Evolutionary conservation across 1,140 invertebrate genomes (phyloP).

Genomic region (Drosophila subobscura): DNA sequence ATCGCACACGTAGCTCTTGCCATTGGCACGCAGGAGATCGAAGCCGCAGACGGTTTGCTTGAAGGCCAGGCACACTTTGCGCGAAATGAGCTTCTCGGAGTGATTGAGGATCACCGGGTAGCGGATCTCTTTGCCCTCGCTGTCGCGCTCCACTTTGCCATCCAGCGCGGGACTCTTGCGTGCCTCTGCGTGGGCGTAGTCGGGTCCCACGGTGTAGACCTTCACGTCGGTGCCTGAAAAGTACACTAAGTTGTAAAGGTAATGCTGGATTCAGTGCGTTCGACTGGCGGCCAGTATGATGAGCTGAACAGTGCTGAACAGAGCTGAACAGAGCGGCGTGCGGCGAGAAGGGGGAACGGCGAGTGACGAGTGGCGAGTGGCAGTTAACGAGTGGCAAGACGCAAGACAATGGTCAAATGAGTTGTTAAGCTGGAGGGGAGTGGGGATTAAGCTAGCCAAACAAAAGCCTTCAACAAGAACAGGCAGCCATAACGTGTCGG

Average conservation of each 20-base stretch:
- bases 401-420: slow-evolving; percentile 60
- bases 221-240: slow-evolving; percentile 87
- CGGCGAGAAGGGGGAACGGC: slow-evolving; percentile 4
- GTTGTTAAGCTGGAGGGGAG: background rate
- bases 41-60: slow-evolving; percentile 99
- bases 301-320: slow-evolving; percentile 1
- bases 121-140: slow-evolving; percentile 99
- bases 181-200: slow-evolving; percentile 99
- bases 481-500: slow-evolving; percentile 22
- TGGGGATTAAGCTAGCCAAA: slow-evolving; percentile 27
- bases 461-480: slow-evolving; percentile 36
- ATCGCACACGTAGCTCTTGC: slow-evolving; percentile 99
- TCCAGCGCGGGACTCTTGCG: slow-evolving; percentile 98
- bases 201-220: slow-evolving; percentile 91
- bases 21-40: slow-evolving; percentile 98
- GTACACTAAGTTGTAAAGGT: slow-evolving; percentile 84
- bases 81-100: slow-evolving; percentile 99
- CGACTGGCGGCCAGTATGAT: slow-evolving; percentile 70
- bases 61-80: slow-evolving; percentile 98
- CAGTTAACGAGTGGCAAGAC: slow-evolving; percentile 48
- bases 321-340: slow-evolving; percentile 3
- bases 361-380: slow-evolving; percentile 32
- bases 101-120: slow-evolving; percentile 99
- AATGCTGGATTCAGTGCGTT: slow-evolving; percentile 83
- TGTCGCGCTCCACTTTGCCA: slow-evolving; percentile 99